These are phyloP conservation scores for Palythoa heliodiscus DNA, from an alignment of 92 coral and sea anemone species.

Conservation along the genomic window DNA sequence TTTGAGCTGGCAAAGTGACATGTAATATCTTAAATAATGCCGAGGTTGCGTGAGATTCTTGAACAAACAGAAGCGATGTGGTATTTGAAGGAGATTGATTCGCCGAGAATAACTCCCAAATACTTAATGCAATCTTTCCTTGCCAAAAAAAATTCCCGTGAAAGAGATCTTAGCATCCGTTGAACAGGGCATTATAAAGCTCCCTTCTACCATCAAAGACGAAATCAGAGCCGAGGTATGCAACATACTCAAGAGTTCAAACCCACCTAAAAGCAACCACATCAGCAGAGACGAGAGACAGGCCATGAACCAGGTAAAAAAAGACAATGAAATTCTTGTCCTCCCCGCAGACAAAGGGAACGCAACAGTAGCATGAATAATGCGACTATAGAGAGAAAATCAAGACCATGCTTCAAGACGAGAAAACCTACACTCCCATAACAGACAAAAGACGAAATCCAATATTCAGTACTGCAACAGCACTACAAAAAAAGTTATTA, in stretches of 20 bases:
- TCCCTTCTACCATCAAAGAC: neutral
- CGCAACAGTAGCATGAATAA: slow-evolving; percentile 33
- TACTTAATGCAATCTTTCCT: too few relatives aligned
- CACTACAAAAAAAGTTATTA: neutral
- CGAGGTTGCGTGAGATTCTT: too few relatives aligned
- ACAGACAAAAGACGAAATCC: slow-evolving; percentile 44
- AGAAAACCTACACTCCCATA: slow-evolving; percentile 1
- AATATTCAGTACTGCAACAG: slow-evolving; percentile 4
- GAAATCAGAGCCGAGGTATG: neutral
- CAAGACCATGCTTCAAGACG: slow-evolving; percentile 14
- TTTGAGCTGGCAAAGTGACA: too few relatives aligned
- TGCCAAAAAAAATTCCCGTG: neutral
- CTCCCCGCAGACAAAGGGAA: slow-evolving; percentile 44
- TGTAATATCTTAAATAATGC: too few relatives aligned
- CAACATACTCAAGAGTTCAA: slow-evolving; percentile 11
- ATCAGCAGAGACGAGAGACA: slow-evolving; percentile 21
- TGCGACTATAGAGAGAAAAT: slow-evolving; percentile 12
- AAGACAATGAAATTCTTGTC: slow-evolving; percentile 20
- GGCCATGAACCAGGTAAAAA: slow-evolving; percentile 21
- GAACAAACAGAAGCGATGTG: too few relatives aligned
- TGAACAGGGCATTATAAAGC: neutral
- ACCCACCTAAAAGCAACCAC: slow-evolving; percentile 13
- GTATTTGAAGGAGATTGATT: too few relatives aligned
- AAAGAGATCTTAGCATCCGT: neutral
- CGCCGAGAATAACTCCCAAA: too few relatives aligned